Evolutionary conservation across 2,797 vertebrate species (phyloP).

Genomic region (Parotocinclus haroldoi): DNA sequence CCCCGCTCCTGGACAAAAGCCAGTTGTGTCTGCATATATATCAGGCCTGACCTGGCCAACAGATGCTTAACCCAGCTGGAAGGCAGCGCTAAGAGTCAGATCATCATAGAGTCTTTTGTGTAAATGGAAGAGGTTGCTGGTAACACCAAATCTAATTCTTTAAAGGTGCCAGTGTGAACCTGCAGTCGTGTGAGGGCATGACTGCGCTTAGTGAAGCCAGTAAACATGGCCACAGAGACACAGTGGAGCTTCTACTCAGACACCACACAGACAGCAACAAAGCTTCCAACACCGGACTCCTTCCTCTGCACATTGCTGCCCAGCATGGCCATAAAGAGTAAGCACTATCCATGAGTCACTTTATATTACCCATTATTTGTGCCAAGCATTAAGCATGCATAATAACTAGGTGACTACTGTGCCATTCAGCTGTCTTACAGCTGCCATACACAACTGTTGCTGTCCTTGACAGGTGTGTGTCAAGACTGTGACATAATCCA

Average conservation of each 20-base stretch:
- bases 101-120: too few relatives aligned
- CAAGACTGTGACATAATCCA: slow-evolving; percentile 14
- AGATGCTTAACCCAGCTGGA: too few relatives aligned
- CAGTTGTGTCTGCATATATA: too few relatives aligned
- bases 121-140: too few relatives aligned
- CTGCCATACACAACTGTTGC: slow-evolving; percentile 8
- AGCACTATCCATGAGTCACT: slow-evolving; percentile 50
- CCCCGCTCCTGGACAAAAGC: too few relatives aligned
- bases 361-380: too few relatives aligned
- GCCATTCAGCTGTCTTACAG: slow-evolving; percentile 4
- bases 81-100: too few relatives aligned
- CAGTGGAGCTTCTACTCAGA: slow-evolving; percentile 78
- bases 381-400: not conserved
- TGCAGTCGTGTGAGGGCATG: slow-evolving; percentile 79
- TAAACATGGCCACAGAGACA: slow-evolving; percentile 78
- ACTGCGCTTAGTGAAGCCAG: slow-evolving; percentile 88
- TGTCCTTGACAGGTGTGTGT: slow-evolving; percentile 28
- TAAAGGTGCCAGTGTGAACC: slow-evolving; percentile 85
- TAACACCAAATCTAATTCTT: not conserved
- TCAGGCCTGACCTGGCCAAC: too few relatives aligned
- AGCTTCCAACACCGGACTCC: slow-evolving; percentile 77
- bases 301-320: slow-evolving; percentile 88
- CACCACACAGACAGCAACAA: slow-evolving; percentile 90
- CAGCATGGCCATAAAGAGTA: slow-evolving; percentile 86
- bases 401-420: not conserved